These are phyloP conservation scores for Halocaridina rubra DNA, from an alignment of 2,888 invertebrate species.

Conservation along the genomic window DNA sequence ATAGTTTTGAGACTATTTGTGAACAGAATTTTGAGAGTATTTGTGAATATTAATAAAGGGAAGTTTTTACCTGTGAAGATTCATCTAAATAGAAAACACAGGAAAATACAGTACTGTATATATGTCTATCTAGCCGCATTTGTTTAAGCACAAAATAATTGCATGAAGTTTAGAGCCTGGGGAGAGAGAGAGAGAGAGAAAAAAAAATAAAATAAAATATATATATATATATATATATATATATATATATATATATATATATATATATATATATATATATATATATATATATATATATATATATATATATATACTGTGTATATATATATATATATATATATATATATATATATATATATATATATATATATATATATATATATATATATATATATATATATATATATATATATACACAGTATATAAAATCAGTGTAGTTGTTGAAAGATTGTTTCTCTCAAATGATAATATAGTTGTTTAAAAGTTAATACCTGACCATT, in stretches of 20 bases:
- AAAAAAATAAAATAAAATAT: neutral
- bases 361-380: neutral
- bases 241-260: neutral
- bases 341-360: neutral
- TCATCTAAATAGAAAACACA: neutral
- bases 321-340: neutral
- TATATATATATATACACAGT: constrained; percentile 1
- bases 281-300: neutral
- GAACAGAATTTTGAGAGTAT: neutral
- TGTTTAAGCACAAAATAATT: neutral
- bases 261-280: neutral
- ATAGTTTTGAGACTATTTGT: neutral
- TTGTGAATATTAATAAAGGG: neutral
- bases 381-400: neutral
- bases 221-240: neutral
- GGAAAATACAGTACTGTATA: neutral
- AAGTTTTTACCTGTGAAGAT: neutral
- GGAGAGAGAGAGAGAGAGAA: neutral
- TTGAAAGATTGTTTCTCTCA: neutral
- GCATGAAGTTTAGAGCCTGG: neutral
- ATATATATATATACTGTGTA: neutral
- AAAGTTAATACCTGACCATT: too few relatives aligned
- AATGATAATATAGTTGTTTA: too few relatives aligned
- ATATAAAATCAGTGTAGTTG: neutral
- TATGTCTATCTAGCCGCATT: neutral